Conservation (phyloP, 2,797 vertebrate species). For the Anableps anableps region DNA sequence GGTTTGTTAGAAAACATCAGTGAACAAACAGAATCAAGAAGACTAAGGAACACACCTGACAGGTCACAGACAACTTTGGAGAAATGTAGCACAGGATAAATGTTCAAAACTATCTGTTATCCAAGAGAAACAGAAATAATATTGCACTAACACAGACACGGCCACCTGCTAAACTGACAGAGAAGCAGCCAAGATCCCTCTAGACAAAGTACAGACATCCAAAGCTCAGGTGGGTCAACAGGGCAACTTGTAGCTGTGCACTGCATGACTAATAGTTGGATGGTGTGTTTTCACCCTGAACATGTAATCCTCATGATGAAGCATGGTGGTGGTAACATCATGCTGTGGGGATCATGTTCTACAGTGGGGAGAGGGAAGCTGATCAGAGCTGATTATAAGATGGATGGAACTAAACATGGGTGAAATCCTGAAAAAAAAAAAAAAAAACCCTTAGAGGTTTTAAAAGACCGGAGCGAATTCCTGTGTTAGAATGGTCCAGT, state of each 20-base stretch:
- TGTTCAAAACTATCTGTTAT: neutral
- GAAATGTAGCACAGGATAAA: neutral
- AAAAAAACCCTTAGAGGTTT: neutral
- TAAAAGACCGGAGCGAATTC: neutral
- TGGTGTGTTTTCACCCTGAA: neutral
- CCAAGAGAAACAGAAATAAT: neutral
- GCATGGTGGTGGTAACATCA: neutral
- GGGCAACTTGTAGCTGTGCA: neutral
- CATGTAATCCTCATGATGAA: neutral
- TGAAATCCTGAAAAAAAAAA: neutral
- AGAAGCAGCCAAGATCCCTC: neutral
- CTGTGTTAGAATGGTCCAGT: neutral
- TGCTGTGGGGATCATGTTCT: neutral
- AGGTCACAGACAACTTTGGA: neutral
- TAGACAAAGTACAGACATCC: neutral
- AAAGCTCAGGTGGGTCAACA: neutral
- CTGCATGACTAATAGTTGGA: neutral
- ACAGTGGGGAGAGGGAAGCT: neutral
- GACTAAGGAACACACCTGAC: neutral
- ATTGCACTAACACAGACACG: neutral
- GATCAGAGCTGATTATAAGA: neutral
- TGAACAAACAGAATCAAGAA: neutral
- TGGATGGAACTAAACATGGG: neutral
- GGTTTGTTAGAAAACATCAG: neutral
- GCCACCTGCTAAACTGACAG: neutral